Percentiles rank a stretch among this genome's conserved stretches.
Conservation (phyloP, 2,113 vertebrate species). For the Xenopus laevis region DNA sequence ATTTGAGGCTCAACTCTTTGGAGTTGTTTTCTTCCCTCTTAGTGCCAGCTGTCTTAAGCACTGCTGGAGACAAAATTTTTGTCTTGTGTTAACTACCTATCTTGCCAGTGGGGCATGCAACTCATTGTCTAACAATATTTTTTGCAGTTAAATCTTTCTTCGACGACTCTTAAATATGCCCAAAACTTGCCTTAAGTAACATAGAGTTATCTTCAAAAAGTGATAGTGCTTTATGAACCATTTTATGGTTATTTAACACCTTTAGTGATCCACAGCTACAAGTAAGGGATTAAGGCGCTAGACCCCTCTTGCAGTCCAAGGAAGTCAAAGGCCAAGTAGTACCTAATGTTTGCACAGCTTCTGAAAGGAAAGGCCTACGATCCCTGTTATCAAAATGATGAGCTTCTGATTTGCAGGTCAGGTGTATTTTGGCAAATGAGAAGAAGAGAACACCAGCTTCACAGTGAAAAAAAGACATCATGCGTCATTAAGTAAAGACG, state of each 20-base stretch:
- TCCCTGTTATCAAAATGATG: slow-evolving; percentile 19
- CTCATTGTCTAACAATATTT: slow-evolving; percentile 1
- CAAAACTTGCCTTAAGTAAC: slow-evolving; percentile 3
- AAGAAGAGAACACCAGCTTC: slow-evolving; percentile 44
- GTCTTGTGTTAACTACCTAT: background rate
- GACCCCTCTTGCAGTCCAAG: slow-evolving; percentile 24
- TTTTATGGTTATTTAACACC: slow-evolving; percentile 24
- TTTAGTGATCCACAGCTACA: slow-evolving; percentile 26
- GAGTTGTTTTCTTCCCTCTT: background rate
- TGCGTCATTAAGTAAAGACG: slow-evolving; percentile 4
- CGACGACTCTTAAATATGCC: background rate
- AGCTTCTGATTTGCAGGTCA: slow-evolving; percentile 3
- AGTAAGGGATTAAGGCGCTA: slow-evolving; percentile 23
- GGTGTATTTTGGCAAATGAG: slow-evolving; percentile 48
- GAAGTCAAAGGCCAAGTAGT: slow-evolving; percentile 27
- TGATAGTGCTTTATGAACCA: background rate
- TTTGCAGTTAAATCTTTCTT: slow-evolving; percentile 1
- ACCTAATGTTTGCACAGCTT: slow-evolving; percentile 25
- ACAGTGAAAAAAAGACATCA: slow-evolving; percentile 43
- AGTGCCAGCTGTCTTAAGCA: background rate
- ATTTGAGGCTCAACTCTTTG: slow-evolving; percentile 14
- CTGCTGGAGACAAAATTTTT: slow-evolving; percentile 1
- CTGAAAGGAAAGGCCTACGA: background rate
- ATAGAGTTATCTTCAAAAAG: background rate
- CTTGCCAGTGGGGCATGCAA: background rate